Evolutionary conservation across 64 coral and sea anemone species (phyloP).

Genomic region (Orbicella faveolata): DNA sequence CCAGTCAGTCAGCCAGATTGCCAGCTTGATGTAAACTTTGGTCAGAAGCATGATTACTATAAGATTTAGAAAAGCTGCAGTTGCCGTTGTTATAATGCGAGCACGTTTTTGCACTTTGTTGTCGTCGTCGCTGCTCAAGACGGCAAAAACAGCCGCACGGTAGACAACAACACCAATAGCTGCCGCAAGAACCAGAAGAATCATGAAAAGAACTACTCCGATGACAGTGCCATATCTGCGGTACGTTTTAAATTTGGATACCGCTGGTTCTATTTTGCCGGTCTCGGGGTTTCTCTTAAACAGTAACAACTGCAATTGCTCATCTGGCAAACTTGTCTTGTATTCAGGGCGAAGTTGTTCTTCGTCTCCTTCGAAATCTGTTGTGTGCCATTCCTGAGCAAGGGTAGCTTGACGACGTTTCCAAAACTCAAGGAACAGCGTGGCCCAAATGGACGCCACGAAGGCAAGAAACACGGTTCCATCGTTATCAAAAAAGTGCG

Average conservation of each 20-base stretch:
- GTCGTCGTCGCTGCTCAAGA: constrained; percentile 49
- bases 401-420: constrained; percentile 72
- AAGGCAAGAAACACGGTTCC: constrained; percentile 62
- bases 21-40: constrained; percentile 55
- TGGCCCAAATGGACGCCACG: constrained; percentile 79
- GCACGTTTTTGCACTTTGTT: constrained; percentile 51
- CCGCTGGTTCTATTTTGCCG: constrained; percentile 58
- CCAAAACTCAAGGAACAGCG: constrained; percentile 92
- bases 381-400: constrained; percentile 70
- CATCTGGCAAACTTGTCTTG: constrained; percentile 39
- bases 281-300: background rate
- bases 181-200: constrained; percentile 60
- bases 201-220: constrained; percentile 58
- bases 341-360: constrained; percentile 69
- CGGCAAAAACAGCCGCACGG: constrained; percentile 69
- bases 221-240: constrained; percentile 40
- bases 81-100: constrained; percentile 62
- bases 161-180: constrained; percentile 71
- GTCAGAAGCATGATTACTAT: constrained; percentile 70
- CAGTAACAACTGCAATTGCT: background rate
- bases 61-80: constrained; percentile 76
- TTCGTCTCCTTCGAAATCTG: constrained; percentile 61
- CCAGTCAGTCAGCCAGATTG: constrained; percentile 60
- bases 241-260: constrained; percentile 40
- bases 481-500: constrained; percentile 82